Base-by-base conservation (phyloP, 2,113 vertebrate genomes). In the Gavialis gangeticus region DNA sequence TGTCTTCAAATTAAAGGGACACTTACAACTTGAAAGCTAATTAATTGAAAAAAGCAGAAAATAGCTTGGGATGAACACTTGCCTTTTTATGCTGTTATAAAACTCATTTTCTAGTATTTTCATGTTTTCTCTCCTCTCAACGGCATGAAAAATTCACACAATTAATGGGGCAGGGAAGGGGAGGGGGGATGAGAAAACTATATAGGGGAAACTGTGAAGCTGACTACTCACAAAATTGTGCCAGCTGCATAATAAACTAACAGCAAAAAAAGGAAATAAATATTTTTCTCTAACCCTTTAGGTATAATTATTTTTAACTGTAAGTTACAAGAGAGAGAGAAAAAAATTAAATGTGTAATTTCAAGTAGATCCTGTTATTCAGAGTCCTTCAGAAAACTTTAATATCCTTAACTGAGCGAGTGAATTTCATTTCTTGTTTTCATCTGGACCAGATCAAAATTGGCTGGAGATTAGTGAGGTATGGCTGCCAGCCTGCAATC, bases 1-100 rank as follows among this genome's bases (percentile, higher is more conserved):
- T 14, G 56, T 59, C 58, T 85, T 93, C 5, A 4, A 62, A 77
- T 82, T 69, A 93, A 96, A 90, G 11, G 34, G 58, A n/a, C 46
- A 62, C 62, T 62, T 82, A 88, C 88, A 91, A 37, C 60, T 88
- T 27, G 19, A 84, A n/a, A 34, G 46, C n/a, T 76, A 78, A 79
- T 21, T 57, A 57, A 77, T n/a, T 54, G 56, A 79, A 71, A 22
- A 14, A 37, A 37, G 24, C 37, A 22, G 19, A 37, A 71, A 89
- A 67, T 19, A 81, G 77, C 75, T 71, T 2, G 71, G 84, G 58
- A 46, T 73, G 27, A 58, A 58, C 18, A 80, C 18, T 1, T 17
- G 54, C 1, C 76, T n/a, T 64, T 63, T n/a, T 58, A 77, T 0
- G 2, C 24, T 28, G 82, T 94, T 66, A 73, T 57, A 55, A 87